These are phyloP conservation scores for Agrilus cyanescens DNA, from an alignment of 2,888 invertebrate species.

Conservation along the genomic window DNA sequence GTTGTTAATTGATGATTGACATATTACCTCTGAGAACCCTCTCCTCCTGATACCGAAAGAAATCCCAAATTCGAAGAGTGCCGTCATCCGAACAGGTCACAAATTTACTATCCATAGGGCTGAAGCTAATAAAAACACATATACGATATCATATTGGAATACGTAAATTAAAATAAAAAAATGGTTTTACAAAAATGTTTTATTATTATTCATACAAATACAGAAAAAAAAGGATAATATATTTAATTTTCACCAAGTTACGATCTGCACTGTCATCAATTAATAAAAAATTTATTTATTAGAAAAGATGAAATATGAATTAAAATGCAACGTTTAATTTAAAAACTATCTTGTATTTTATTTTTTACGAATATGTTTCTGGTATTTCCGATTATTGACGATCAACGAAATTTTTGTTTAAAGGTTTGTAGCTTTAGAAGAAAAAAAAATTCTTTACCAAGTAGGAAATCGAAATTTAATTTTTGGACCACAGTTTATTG, in stretches of 20 bases:
- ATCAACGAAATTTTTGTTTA: no score
- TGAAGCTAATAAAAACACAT: slow-evolving; percentile 63
- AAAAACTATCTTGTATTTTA: no score
- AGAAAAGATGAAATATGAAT: not conserved
- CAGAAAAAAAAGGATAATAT: not conserved
- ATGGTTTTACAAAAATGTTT: not conserved
- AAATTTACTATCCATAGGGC: slow-evolving; percentile 97
- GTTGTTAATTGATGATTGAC: slow-evolving; percentile 4
- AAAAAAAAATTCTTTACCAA: no score
- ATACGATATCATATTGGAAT: slow-evolving; percentile 6
- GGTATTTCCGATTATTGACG: no score
- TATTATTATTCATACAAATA: not conserved
- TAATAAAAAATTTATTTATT: not conserved
- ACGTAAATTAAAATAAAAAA: slow-evolving; percentile 1
- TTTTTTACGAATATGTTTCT: no score
- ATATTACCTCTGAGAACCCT: slow-evolving; percentile 67
- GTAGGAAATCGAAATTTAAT: no score
- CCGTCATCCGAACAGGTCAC: slow-evolving; percentile 99
- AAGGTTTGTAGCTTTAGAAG: no score
- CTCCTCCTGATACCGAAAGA: slow-evolving; percentile 93
- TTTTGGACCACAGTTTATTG: no score
- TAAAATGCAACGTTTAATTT: no score
- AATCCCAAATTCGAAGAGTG: slow-evolving; percentile 97
- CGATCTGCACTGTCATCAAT: not conserved
- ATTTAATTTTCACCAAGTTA: not conserved